Evolutionary conservation across 2,888 invertebrate genomes (phyloP).

Genomic region (Mimumesa dahlbomi): DNA sequence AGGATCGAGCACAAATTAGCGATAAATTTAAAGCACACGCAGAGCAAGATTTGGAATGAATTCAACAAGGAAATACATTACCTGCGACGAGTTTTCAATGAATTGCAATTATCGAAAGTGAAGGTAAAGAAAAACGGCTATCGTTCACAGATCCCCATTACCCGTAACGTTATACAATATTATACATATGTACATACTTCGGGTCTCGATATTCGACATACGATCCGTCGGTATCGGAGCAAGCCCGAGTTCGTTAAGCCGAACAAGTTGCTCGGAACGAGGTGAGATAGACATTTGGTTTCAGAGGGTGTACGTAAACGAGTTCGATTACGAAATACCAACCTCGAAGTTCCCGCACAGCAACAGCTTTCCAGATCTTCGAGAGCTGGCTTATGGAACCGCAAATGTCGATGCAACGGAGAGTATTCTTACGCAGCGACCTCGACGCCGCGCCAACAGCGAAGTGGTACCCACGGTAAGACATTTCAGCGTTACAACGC

Average conservation of each 20-base stretch:
- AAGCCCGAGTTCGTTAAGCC: no score
- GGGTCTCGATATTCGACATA: no score
- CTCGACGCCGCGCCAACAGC: slow-evolving; percentile 77
- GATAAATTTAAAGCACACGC: slow-evolving; percentile 88
- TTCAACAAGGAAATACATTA: slow-evolving; percentile 89
- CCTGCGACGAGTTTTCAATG: slow-evolving; percentile 88
- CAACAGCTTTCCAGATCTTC: slow-evolving; percentile 88
- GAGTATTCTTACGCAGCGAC: slow-evolving; percentile 66
- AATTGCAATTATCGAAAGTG: slow-evolving; percentile 90
- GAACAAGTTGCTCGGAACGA: no score
- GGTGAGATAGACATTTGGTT: no score
- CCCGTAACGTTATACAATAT: no score
- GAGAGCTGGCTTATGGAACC: slow-evolving; percentile 80
- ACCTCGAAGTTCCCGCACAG: slow-evolving; percentile 81
- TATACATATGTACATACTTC: no score
- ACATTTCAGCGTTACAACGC: no score
- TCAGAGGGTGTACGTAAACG: slow-evolving; percentile 88
- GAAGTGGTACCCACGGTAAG: slow-evolving; percentile 76
- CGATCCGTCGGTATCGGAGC: no score
- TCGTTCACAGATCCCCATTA: no score
- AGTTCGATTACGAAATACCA: slow-evolving; percentile 72
- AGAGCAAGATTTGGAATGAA: slow-evolving; percentile 88
- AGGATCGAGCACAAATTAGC: slow-evolving; percentile 89
- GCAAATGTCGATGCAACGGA: slow-evolving; percentile 1
- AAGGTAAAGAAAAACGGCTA: slow-evolving; percentile 82